Conservation (phyloP, 2,888 invertebrate genomes). For the Phyllotreta striolata region DNA sequence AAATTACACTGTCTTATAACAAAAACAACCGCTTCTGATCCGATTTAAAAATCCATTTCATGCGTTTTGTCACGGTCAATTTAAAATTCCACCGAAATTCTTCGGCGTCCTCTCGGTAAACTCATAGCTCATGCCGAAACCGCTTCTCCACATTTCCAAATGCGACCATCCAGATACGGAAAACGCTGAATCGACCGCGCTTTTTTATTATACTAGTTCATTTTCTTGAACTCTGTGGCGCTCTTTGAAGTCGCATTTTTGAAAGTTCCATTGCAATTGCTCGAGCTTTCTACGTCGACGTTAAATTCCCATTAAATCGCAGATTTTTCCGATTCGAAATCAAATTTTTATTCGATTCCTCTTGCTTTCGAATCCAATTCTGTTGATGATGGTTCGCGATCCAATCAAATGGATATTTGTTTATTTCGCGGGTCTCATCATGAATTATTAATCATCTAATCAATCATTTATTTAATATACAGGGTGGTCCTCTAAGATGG, state of each 20-base stretch:
- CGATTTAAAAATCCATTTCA: constrained; percentile 27
- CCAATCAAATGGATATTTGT: too few species aligned
- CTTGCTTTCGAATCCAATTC: too few species aligned
- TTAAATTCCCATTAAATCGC: too few species aligned
- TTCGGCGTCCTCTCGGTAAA: constrained; percentile 23
- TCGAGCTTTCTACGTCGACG: not conserved
- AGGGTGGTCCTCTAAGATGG: too few species aligned
- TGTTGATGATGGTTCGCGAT: too few species aligned
- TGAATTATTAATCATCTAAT: too few species aligned
- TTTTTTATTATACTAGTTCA: constrained; percentile 28
- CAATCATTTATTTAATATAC: too few species aligned
- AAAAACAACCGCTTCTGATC: constrained; percentile 14
- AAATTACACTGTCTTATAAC: constrained; percentile 4
- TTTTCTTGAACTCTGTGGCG: constrained; percentile 22
- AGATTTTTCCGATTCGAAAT: too few species aligned
- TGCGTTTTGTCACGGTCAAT: constrained; percentile 28
- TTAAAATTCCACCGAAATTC: constrained; percentile 26
- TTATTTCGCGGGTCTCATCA: too few species aligned
- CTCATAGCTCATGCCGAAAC: constrained; percentile 28
- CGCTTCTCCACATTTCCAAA: constrained; percentile 26
- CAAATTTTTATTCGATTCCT: too few species aligned
- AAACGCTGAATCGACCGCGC: constrained; percentile 31
- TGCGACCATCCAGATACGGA: constrained; percentile 21
- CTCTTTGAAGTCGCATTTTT: constrained; percentile 25
- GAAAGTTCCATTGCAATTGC: constrained; percentile 9